phyloP scores from a whole-genome alignment of 2,888 invertebrate genomes.

The Thysanoteuthis rhombus region DNA sequence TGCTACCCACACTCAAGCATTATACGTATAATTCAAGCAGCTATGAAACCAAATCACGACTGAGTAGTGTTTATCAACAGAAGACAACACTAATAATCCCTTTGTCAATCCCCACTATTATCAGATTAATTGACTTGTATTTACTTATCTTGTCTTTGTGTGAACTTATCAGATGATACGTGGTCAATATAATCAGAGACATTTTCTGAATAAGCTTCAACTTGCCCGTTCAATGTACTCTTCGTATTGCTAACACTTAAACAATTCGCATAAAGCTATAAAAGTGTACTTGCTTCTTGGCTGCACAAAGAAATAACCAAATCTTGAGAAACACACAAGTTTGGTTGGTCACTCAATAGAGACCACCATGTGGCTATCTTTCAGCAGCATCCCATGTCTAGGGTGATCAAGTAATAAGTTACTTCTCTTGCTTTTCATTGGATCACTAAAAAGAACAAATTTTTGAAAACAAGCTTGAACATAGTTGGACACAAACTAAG shows the following conservation, averaged over 20 bases:
- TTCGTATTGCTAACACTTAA: neutral
- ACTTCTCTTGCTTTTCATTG: too few species aligned
- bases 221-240: neutral
- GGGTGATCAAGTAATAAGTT: too few species aligned
- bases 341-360: too few species aligned
- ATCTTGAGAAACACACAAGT: too few species aligned
- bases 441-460: too few species aligned
- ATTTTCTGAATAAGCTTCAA: neutral
- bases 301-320: too few species aligned
- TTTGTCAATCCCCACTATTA: neutral
- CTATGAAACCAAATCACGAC: neutral
- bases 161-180: neutral
- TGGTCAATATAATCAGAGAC: neutral
- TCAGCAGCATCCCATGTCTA: too few species aligned
- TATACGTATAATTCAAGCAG: neutral
- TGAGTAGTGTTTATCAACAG: neutral
- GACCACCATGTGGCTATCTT: too few species aligned
- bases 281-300: neutral
- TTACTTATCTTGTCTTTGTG: neutral
- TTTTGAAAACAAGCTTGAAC: too few species aligned
- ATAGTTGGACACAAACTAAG: too few species aligned
- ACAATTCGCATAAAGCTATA: neutral
- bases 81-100: conserved; percentile 12
- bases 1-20: neutral
- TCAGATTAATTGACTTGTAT: neutral